Evolutionary conservation across 2,113 vertebrate species (phyloP).

Genomic region (Archilochus colubris): DNA sequence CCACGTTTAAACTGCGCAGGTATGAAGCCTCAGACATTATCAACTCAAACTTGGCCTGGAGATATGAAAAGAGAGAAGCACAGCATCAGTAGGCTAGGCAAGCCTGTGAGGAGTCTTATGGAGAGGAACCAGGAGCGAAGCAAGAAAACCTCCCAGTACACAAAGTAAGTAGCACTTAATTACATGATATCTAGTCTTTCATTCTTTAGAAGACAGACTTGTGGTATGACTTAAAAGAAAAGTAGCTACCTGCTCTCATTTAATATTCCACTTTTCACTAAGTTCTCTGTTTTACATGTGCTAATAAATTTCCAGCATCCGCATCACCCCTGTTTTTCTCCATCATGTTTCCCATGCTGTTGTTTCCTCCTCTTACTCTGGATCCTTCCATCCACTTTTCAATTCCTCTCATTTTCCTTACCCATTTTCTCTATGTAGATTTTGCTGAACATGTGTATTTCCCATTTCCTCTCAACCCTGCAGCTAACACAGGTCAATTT

Average conservation of each 20-base stretch:
- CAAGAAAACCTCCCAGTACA: background rate
- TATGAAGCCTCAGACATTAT: constrained; percentile 95
- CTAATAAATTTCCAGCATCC: background rate
- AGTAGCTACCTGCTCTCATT: background rate
- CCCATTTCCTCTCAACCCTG: background rate
- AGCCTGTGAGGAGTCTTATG: background rate
- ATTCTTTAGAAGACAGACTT: background rate
- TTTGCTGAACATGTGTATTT: background rate
- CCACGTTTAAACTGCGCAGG: constrained; percentile 90
- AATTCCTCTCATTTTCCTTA: background rate
- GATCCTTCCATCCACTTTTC: background rate
- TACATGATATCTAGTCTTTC: background rate
- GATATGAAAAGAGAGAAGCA: background rate
- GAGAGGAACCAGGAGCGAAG: rapidly evolving
- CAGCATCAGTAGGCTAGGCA: background rate
- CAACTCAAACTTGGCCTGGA: constrained; percentile 93
- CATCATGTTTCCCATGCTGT: background rate
- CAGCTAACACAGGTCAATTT: background rate
- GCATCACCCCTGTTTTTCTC: background rate
- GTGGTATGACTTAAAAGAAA: background rate
- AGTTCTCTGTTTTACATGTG: background rate
- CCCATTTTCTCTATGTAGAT: background rate
- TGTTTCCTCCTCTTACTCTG: background rate
- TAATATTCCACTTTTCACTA: background rate
- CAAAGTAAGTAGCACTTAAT: background rate